Evolutionary conservation across 2,797 vertebrate species (phyloP).

Genomic region (Adelosebastes latens): DNA sequence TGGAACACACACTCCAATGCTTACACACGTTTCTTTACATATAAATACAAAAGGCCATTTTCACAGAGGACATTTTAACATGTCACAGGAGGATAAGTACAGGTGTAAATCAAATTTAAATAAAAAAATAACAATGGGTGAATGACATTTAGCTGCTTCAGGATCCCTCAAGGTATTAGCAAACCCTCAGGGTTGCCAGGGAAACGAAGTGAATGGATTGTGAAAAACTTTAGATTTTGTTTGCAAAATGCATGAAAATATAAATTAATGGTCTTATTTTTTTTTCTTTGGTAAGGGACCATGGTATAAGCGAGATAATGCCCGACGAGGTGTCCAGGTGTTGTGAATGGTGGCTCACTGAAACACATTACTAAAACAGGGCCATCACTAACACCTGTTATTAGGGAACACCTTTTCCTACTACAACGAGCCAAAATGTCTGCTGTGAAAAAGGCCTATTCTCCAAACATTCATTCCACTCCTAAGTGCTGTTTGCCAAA

Average conservation of each 20-base stretch:
- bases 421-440: not conserved
- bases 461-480: not conserved
- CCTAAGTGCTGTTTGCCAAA: not conserved
- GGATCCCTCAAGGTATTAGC: too few species aligned
- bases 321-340: too few species aligned
- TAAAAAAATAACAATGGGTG: not conserved
- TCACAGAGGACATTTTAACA: not conserved
- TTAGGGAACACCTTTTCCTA: not conserved
- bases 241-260: too few species aligned
- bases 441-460: not conserved
- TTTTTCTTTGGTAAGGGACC: not conserved
- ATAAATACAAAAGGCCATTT: not conserved
- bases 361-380: not conserved
- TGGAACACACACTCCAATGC: not conserved
- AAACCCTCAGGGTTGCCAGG: too few species aligned
- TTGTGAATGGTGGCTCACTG: not conserved
- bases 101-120: not conserved
- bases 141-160: not conserved
- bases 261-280: not conserved
- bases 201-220: too few species aligned
- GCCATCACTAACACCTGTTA: not conserved
- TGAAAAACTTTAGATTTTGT: too few species aligned
- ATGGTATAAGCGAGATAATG: too few species aligned
- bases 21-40: not conserved
- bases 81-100: not conserved